Percentiles rank a stretch among this genome's conserved stretches.
phyloP scores from a whole-genome alignment of 2,113 vertebrate genomes.

The Neomonachus schauinslandi region DNA sequence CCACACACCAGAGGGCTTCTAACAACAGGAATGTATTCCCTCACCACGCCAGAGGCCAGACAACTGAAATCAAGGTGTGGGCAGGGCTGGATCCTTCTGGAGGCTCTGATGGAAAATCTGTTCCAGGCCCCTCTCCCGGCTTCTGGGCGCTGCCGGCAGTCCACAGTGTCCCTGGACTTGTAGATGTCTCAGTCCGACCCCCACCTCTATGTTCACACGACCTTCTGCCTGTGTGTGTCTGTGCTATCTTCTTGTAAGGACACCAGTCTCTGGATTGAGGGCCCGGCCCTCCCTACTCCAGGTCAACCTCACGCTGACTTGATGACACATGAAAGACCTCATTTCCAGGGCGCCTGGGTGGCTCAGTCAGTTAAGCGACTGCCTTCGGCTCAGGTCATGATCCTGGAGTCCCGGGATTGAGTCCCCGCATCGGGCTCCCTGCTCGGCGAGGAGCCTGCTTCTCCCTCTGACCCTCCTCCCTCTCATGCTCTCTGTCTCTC shows the following conservation, averaged over 20 bases:
- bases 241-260: background rate
- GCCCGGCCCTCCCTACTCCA: background rate
- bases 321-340: background rate
- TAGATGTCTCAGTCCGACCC: background rate
- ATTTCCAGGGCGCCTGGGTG: background rate
- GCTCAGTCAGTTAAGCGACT: too few relatives aligned
- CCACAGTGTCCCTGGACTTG: background rate
- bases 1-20: background rate
- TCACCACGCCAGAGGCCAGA: background rate
- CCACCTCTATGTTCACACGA: background rate
- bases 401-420: too few relatives aligned
- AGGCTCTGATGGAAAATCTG: background rate
- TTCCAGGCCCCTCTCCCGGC: background rate
- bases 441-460: too few relatives aligned
- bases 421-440: too few relatives aligned
- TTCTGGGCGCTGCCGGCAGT: background rate
- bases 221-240: background rate
- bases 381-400: too few relatives aligned
- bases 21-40: background rate
- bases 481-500: too few relatives aligned
- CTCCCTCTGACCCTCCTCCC: too few relatives aligned
- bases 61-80: background rate
- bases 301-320: background rate
- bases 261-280: background rate
- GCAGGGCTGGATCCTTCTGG: background rate